phyloP scores from a whole-genome alignment of 2,888 invertebrate genomes.

The Gortyna flavago region DNA sequence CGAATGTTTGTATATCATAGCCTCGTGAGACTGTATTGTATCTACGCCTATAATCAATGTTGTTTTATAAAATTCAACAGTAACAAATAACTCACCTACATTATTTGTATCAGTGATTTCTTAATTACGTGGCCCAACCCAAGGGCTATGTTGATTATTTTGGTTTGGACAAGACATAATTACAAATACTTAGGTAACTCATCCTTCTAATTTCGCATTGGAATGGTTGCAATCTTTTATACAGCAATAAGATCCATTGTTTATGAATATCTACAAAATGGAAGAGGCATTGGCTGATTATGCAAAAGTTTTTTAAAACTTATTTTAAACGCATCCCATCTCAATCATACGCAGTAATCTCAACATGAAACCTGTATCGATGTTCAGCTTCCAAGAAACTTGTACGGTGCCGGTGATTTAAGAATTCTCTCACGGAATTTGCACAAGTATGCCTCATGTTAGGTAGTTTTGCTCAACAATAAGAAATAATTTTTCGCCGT shows the following conservation, averaged over 20 bases:
- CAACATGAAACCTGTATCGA: conserved; percentile 57
- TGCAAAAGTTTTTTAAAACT: conserved; percentile 10
- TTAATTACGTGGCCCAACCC: neutral
- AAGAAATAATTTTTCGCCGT: conserved; percentile 43
- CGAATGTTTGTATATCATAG: conserved; percentile 34
- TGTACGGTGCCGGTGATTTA: conserved; percentile 46
- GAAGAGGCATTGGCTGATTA: conserved; percentile 28
- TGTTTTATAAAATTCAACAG: neutral
- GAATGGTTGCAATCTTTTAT: conserved; percentile 26
- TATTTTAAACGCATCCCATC: conserved; percentile 36
- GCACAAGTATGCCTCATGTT: conserved; percentile 24
- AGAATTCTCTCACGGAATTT: conserved; percentile 52
- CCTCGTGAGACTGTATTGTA: conserved; percentile 30
- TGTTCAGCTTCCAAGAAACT: conserved; percentile 58
- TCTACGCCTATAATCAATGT: neutral
- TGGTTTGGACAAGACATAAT: neutral
- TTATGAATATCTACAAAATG: conserved; percentile 31
- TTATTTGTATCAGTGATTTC: neutral
- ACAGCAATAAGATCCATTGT: conserved; percentile 26
- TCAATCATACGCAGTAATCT: conserved; percentile 45
- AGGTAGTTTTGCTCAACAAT: conserved; percentile 33
- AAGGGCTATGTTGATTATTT: neutral
- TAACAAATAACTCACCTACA: neutral
- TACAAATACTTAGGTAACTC: neutral
- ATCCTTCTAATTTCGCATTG: neutral